These are phyloP conservation scores for Phortica okadai DNA, from an alignment of 2,888 invertebrate species.

Conservation along the genomic window DNA sequence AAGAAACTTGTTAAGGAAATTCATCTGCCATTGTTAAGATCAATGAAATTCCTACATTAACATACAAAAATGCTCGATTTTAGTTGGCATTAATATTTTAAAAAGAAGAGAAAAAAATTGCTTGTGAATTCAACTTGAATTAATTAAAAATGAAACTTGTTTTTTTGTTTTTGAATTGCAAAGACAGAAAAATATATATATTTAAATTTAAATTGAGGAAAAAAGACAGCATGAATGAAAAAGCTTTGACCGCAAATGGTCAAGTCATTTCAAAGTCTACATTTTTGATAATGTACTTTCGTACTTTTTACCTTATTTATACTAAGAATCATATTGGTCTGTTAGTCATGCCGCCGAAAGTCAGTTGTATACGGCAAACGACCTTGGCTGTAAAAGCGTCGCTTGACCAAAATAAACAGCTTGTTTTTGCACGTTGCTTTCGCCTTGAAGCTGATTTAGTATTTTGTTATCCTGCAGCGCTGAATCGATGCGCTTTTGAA, in stretches of 20 bases:
- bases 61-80: constrained; percentile 2
- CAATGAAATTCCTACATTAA: neutral
- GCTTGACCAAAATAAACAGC: neutral
- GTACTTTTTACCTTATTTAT: too few relatives aligned
- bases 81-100: neutral
- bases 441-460: neutral
- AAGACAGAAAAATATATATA: constrained; percentile 1
- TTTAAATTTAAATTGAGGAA: neutral
- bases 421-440: neutral
- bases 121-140: neutral
- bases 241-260: neutral
- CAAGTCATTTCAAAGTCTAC: neutral
- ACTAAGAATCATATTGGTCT: too few relatives aligned
- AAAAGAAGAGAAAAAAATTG: neutral
- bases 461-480: neutral
- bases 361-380: too few relatives aligned
- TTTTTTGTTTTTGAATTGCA: neutral
- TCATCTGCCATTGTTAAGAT: neutral
- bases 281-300: too few relatives aligned
- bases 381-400: neutral
- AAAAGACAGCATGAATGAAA: constrained; percentile 8
- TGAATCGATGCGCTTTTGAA: constrained; percentile 3
- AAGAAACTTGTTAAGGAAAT: neutral
- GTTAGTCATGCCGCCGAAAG: too few relatives aligned
- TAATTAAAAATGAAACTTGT: neutral